A percentile compares a stretch with the other conserved stretches of the same genome.
phyloP scores from a whole-genome alignment of 2,797 vertebrate species.

The Enteromius trimaculatus region DNA sequence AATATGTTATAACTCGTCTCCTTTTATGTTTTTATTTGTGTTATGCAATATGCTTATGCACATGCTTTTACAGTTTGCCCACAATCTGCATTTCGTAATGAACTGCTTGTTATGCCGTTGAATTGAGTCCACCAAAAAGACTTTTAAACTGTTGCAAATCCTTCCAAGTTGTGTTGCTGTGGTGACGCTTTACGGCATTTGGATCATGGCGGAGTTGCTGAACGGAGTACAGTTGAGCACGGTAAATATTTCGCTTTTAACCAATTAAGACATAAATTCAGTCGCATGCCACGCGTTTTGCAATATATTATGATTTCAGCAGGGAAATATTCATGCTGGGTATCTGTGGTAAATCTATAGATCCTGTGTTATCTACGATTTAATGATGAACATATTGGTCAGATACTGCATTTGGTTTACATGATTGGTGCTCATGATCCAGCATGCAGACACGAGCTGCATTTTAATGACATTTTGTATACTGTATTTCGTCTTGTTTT shows the following conservation, averaged over 20 bases:
- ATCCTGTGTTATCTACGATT: background rate
- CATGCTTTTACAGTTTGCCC: background rate
- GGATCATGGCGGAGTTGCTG: slow-evolving; percentile 81
- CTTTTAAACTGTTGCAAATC: slow-evolving; percentile 40
- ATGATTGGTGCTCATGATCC: background rate
- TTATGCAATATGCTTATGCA: background rate
- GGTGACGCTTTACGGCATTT: slow-evolving; percentile 74
- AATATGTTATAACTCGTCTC: background rate
- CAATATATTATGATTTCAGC: background rate
- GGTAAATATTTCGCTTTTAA: slow-evolving; percentile 47
- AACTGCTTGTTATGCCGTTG: background rate
- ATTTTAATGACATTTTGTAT: background rate
- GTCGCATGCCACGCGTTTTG: background rate
- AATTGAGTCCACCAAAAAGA: background rate
- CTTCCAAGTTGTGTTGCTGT: slow-evolving; percentile 45
- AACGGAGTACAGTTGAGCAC: slow-evolving; percentile 74
- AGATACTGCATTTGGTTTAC: slow-evolving; percentile 11
- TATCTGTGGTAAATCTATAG: background rate
- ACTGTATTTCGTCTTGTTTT: background rate
- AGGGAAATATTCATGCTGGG: background rate
- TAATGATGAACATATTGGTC: background rate
- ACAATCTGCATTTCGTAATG: too few species aligned
- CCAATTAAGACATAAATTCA: background rate
- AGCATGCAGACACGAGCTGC: background rate
- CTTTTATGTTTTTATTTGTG: background rate